Evolutionary conservation across 2,888 invertebrate genomes (phyloP), one percentile per base, ranked within the genome.

Genomic region (Epirrhoe alternata): DNA sequence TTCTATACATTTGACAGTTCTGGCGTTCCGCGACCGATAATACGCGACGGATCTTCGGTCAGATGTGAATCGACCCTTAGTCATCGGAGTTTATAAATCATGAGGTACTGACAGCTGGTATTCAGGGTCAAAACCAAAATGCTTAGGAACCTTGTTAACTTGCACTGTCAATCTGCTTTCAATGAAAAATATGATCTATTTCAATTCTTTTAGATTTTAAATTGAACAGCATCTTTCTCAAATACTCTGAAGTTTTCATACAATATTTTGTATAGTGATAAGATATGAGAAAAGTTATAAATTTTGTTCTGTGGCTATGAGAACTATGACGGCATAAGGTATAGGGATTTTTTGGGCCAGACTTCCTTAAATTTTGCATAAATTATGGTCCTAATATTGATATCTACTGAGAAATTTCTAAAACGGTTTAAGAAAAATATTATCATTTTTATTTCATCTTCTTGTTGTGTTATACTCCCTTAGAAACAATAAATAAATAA

Each of bases 71-170:
- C n/a, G n/a, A n/a, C n/a, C n/a, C n/a, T n/a, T n/a, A 89, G 86
- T 88, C 89, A 89, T 84, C 84, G 77, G 71, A 73, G 73, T 74
- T 78, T 65, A 77, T 77, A 81, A 79, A 84, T 84, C 78, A 83
- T 81, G 84, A 79, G 67, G 64, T 72, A 66, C 72, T 70, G 73
- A 76, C 76, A 64, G 74, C 60, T 65, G 73, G 74, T 74, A 72
- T 79, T 74, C 73, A 73, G 74, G 68, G 74, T 69, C 68, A 72
- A 70, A 64, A 59, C 51, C 38, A 56, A 24, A 61, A 58, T 30
- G 33, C 33, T 14, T 49, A 8, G 45, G 24, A 56, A 31, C 33
- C 51, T 17, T 53, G 30, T 6, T 4, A 49, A 16, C 5, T 30
- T 64, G 16, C 53, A 60, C 42, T 55, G 6, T 2, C 33, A 33